Percentiles rank a stretch among this genome's conserved stretches.
These are phyloP conservation scores for Myotis myotis DNA, from an alignment of 2,797 vertebrate species.

Conservation along the genomic window DNA sequence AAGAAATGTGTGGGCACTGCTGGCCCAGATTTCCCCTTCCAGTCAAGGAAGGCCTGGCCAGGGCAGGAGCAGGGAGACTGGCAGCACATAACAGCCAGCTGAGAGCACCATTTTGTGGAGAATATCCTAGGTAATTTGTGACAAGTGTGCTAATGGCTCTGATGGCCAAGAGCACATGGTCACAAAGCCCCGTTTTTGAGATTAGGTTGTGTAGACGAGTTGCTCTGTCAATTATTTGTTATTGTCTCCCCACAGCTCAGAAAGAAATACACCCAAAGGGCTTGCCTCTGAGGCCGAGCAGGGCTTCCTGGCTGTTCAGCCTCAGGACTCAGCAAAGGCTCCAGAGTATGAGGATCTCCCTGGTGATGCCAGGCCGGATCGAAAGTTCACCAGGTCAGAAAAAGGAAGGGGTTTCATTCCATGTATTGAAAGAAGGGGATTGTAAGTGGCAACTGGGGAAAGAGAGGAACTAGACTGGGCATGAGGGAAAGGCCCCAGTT, in stretches of 20 bases:
- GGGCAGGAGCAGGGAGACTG: neutral
- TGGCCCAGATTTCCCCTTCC: neutral
- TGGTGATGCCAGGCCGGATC: conserved; percentile 60
- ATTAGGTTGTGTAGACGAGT: conserved; percentile 49
- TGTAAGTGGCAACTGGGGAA: neutral
- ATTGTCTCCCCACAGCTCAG: conserved; percentile 26
- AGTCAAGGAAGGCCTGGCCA: conserved; percentile 22
- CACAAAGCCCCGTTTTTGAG: neutral
- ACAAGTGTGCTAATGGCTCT: neutral
- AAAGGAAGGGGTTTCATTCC: conserved; percentile 69
- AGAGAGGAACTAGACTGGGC: conserved; percentile 34
- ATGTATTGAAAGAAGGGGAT: conserved; percentile 59
- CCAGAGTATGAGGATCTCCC: conserved; percentile 62
- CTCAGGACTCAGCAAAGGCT: conserved; percentile 60
- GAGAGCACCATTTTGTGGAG: neutral
- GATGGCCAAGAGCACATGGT: neutral
- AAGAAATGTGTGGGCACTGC: neutral
- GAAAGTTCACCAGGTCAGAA: conserved; percentile 73
- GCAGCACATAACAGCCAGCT: neutral
- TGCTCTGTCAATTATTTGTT: conserved; percentile 51
- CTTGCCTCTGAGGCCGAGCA: conserved; percentile 29
- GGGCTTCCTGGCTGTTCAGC: conserved; percentile 56
- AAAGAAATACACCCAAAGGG: neutral
- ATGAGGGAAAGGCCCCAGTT: neutral
- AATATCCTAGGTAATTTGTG: conserved; percentile 56